Conservation (phyloP, 1,140 invertebrate species). For the Neodiprion lecontei region DNA sequence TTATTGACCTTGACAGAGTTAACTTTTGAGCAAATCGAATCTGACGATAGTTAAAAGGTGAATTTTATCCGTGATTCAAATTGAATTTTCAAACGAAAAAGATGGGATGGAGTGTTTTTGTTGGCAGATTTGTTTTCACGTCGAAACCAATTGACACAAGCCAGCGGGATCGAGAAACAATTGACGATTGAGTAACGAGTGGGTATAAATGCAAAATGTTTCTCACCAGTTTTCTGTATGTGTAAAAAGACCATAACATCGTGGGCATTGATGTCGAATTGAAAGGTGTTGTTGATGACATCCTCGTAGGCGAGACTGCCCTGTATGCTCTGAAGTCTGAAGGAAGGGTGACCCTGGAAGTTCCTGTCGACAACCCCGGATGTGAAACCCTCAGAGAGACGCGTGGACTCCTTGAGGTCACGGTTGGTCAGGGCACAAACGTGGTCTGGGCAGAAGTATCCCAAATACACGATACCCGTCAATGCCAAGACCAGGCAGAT, state of each 20-base stretch:
- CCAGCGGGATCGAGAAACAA: too few species aligned
- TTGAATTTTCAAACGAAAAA: too few species aligned
- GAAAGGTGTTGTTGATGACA: slow-evolving; percentile 83
- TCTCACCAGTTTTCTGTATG: slow-evolving; percentile 91
- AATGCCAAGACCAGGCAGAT: slow-evolving; percentile 80
- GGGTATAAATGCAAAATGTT: slow-evolving; percentile 11
- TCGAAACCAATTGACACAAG: too few species aligned
- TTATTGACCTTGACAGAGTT: too few species aligned
- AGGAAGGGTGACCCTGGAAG: slow-evolving; percentile 53
- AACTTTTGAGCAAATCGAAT: too few species aligned
- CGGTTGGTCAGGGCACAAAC: slow-evolving; percentile 78
- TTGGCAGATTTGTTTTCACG: too few species aligned
- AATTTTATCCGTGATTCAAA: too few species aligned
- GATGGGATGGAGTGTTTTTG: too few species aligned
- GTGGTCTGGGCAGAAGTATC: slow-evolving; percentile 88
- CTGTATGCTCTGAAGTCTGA: slow-evolving; percentile 56
- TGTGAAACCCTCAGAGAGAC: slow-evolving; percentile 49
- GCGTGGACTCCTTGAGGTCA: slow-evolving; percentile 60
- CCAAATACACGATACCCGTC: slow-evolving; percentile 84
- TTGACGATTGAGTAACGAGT: too few species aligned
- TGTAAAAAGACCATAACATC: slow-evolving; percentile 99
- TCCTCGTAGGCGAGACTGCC: slow-evolving; percentile 74
- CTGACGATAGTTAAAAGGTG: too few species aligned
- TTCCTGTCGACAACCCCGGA: slow-evolving; percentile 38
- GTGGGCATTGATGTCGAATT: slow-evolving; percentile 87